Percentiles rank a stretch among this genome's conserved stretches.
phyloP scores from a whole-genome alignment of 2,797 vertebrate species.

The Tokudaia tokunoshimensis region DNA sequence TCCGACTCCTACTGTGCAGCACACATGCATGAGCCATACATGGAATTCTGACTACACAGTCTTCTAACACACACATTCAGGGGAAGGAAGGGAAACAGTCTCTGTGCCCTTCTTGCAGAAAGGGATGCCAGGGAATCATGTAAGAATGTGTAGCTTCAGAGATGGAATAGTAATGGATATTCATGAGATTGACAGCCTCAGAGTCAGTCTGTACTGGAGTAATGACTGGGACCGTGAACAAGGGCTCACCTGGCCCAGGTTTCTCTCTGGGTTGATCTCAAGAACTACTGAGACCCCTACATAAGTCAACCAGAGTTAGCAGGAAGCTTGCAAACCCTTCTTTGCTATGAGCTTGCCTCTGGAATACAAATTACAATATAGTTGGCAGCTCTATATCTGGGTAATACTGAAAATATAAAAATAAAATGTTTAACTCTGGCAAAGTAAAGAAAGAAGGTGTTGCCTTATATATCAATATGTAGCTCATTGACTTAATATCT shows the following conservation, averaged over 20 bases:
- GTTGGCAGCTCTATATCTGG: background rate
- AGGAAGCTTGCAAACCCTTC: background rate
- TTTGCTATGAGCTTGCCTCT: background rate
- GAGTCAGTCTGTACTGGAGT: background rate
- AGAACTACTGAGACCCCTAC: background rate
- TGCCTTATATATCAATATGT: background rate
- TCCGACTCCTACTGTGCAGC: background rate
- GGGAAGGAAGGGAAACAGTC: conserved; percentile 2
- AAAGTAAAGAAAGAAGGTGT: background rate
- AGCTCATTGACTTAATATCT: conserved; percentile 29
- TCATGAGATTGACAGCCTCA: background rate
- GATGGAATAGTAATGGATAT: background rate
- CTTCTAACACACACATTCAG: conserved; percentile 7
- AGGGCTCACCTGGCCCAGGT: background rate
- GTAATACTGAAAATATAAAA: conserved; percentile 37
- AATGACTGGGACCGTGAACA: background rate
- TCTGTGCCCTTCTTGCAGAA: background rate
- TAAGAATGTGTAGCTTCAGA: background rate
- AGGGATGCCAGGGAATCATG: background rate
- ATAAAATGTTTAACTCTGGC: conserved; percentile 7
- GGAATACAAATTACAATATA: background rate
- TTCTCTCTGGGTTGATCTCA: background rate
- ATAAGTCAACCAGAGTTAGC: background rate
- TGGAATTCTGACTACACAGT: conserved; percentile 4
- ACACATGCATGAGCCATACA: background rate